Conservation (phyloP, 2,113 vertebrate genomes). For the Ceyx margarethae region DNA sequence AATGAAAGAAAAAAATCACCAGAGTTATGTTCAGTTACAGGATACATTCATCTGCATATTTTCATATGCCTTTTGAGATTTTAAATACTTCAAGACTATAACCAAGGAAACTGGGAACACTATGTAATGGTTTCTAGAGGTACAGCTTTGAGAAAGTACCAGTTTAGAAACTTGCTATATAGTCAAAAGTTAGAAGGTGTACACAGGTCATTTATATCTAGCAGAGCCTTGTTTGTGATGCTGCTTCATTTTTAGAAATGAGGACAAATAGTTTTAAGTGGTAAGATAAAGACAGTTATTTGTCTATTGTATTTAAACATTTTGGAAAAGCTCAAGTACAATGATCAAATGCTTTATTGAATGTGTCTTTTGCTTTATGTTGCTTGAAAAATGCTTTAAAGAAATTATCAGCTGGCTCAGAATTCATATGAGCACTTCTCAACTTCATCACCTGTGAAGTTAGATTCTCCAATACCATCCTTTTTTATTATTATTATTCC, state of each 20-base stretch:
- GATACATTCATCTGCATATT: not conserved
- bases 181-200: not conserved
- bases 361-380: not conserved
- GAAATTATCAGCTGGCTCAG: not conserved
- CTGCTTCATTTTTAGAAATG: not conserved
- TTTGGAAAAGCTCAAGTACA: not conserved
- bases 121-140: not conserved
- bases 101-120: not conserved
- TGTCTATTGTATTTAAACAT: not conserved
- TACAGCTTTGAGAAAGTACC: not conserved
- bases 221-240: not conserved
- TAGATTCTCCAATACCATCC: not conserved
- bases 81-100: not conserved
- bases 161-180: not conserved
- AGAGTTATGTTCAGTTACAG: not conserved
- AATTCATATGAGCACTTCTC: not conserved
- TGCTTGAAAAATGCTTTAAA: constrained; percentile 10
- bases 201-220: not conserved
- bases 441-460: not conserved
- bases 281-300: not conserved
- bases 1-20: not conserved
- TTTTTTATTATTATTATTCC: not conserved
- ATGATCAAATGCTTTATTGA: not conserved
- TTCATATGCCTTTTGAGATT: not conserved
- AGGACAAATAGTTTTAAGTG: not conserved